phyloP scores from a whole-genome alignment of 2,888 invertebrate species.

The Isoperla grammatica region DNA sequence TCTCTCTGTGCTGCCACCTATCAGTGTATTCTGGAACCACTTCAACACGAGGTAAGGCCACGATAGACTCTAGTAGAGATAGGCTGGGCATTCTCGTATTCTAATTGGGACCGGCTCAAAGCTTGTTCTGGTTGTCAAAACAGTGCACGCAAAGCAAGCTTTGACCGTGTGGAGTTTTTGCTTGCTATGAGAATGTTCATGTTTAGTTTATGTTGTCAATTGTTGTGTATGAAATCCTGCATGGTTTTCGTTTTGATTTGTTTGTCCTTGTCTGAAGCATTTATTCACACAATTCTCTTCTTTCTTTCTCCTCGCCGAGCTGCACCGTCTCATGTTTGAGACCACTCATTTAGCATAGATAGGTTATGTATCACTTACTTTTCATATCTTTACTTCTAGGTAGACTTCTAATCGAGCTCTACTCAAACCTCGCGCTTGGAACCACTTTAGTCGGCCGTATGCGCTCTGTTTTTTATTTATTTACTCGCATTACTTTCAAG shows the following conservation, averaged over 20 bases:
- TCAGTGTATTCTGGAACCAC: slow-evolving; percentile 98
- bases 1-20: slow-evolving; percentile 60
- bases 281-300: slow-evolving; percentile 13
- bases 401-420: no score
- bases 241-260: slow-evolving; percentile 49
- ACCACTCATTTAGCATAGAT: no score
- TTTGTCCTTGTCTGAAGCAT: slow-evolving; percentile 25
- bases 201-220: slow-evolving; percentile 38
- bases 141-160: no score
- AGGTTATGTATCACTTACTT: no score
- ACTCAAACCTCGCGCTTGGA: no score
- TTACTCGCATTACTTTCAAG: no score
- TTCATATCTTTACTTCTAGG: no score
- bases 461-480: no score
- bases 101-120: no score
- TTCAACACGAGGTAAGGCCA: slow-evolving; percentile 94
- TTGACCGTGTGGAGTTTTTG: slow-evolving; percentile 20
- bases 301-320: background rate
- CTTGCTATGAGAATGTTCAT: slow-evolving; percentile 43
- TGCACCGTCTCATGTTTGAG: background rate
- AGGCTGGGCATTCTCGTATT: no score
- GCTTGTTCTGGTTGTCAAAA: no score
- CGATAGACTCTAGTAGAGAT: background rate
- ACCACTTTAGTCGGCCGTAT: no score
- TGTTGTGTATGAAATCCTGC: slow-evolving; percentile 34